These are phyloP conservation scores for Sparidentex hasta DNA, from an alignment of 2,797 vertebrate genomes.

Conservation along the genomic window DNA sequence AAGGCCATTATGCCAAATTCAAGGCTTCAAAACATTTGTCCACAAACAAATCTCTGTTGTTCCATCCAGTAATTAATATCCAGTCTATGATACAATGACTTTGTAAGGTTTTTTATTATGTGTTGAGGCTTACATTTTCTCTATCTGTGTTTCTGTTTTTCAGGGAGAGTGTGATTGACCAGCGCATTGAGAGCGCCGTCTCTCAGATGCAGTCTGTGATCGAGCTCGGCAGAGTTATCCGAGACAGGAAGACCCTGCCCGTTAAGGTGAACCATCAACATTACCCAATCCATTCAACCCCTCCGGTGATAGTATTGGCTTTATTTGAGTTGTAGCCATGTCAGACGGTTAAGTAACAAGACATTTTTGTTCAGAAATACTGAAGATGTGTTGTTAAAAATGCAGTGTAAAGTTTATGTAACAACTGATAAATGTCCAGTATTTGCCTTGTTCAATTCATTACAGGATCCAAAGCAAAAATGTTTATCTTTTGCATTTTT, in stretches of 20 bases:
- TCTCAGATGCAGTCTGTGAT: slow-evolving; percentile 98
- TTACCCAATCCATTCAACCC: background rate
- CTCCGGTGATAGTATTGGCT: background rate
- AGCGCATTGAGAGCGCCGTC: slow-evolving; percentile 93
- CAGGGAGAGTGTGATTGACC: slow-evolving; percentile 94
- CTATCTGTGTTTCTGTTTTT: slow-evolving; percentile 46
- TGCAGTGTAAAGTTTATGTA: background rate
- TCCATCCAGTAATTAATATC: no score
- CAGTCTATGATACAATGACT: background rate
- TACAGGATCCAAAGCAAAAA: background rate
- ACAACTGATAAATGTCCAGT: background rate
- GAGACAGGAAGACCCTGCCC: slow-evolving; percentile 96
- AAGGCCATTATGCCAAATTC: no score
- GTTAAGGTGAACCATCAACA: slow-evolving; percentile 88
- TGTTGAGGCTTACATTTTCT: background rate
- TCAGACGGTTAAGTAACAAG: background rate
- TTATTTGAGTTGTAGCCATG: background rate
- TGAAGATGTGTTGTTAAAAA: background rate
- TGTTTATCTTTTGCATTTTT: background rate
- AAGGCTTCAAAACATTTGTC: no score
- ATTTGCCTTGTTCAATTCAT: background rate
- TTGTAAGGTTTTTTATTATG: background rate
- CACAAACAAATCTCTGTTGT: no score
- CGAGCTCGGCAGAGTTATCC: slow-evolving; percentile 96
- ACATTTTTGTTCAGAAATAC: background rate